Base-by-base conservation (phyloP, 1,140 invertebrate species). In the Solenopsis fugax region DNA sequence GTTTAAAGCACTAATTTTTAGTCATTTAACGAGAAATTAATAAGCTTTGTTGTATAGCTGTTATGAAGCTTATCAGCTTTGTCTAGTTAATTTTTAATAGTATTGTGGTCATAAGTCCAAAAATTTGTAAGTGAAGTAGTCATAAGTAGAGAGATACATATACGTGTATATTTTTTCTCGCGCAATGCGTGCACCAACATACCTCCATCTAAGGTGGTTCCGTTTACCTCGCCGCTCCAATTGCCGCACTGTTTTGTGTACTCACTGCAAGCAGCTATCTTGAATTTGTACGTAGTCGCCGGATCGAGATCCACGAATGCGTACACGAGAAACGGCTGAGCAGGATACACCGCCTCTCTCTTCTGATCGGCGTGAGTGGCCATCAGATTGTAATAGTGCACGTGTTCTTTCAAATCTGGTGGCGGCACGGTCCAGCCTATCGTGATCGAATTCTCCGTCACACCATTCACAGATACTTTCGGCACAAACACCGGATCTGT, bases 201-300 rank as follows among this genome's bases (percentile, higher is more conserved):
- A 94, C 96, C 96, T 82, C 97, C 97, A 94, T 98, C 98, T 94
- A 98, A 96, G 6, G 98, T 98, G 7, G 97, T 97, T 1, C 97
- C 97, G 92, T 97, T 97, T 60, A 97, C 97, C 87, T 96, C 95
- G 24, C 96, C 94, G 1, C 97, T 98, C 97, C 97, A 97, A 24
- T 96, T 96, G 6, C 97, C 97, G 93, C 98, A 98, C 62, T 96
- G 94, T 73, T 96, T 96, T 2, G 97, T 98, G 90, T 97, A 97
- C 92, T 98, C 97, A 86, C 96, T 98, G 93, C 97, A 98, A 12
- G 97, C 97, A 52, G 96, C 94, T 87, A 97, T 97, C 95, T 96
- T 96, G 93, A 98, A 98, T 81, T 96, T 96, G 92, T 98, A 98
- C 71, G 96, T 97, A 24, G 97, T 98, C 2, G 97, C 97, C 0